Base-by-base conservation (phyloP, 2,113 vertebrate species). In the Salvelinus fontinalis region DNA sequence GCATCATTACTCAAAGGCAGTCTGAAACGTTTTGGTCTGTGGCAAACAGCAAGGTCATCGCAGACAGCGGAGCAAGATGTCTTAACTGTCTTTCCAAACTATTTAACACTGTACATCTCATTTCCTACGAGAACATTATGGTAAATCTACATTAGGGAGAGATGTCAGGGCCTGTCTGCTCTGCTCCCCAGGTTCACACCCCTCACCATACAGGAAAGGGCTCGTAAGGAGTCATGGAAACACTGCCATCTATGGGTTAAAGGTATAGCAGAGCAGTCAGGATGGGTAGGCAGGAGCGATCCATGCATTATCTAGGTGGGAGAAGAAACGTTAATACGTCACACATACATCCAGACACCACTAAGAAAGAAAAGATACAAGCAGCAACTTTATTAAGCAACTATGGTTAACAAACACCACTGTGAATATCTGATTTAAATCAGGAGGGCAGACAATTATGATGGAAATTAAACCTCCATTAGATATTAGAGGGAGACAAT, bases 371-470 rank as follows among this genome's bases (percentile, higher is more conserved):
- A 14, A 20, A 20, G 54, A 18, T 14, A 8, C 77, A 79, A 77
- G 16, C 14, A 67, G 65, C 39, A 79, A 83, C 81, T 89, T 79
- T 54, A 77, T 79, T 54, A 77, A 48, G 39, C 16, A 9, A 75
- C 78, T 75, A 74, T 67, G 75, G 76, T 54, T 90, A 90, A 90
- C 87, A 90, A 90, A 87, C 86, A 90, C 48, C 31, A 69, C 48
- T 75, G 79, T 89, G 89, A 89, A 92, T 94, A 88, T 67, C 82
- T 90, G 89, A 93, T 92, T 90, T 90, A 93, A 93, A 92, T 93
- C 91, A 93, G 90, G 85, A 87, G 16, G 71, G 79, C 79, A 76
- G 81, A 78, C 82, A 89, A 92, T 90, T 90, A 90, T 24, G 11
- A 80, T 71, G 86, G 87, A 90, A 86, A 90, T 88, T 91, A 91